Base-by-base conservation (phyloP, 2,797 vertebrate genomes). In the Oreochromis grahami region DNA sequence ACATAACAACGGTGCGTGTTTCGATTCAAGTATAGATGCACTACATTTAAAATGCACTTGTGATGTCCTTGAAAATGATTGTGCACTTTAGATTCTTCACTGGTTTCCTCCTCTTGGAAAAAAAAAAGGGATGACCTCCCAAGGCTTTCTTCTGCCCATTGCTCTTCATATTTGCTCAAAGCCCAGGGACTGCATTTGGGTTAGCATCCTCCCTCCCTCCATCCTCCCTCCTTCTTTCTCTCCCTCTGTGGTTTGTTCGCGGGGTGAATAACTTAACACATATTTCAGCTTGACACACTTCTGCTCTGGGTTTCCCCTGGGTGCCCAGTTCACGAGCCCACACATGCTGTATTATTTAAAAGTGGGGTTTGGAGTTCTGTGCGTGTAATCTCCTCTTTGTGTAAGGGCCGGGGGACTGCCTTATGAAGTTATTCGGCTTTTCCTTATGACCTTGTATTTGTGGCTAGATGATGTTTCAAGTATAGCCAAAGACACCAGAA, bases 211-310 rank as follows among this genome's bases (percentile, higher is more conserved):
- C 86, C 63, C 43, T 56, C 60, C 82, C 82, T 77, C 45, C 48
- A 19, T 70, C 79, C 50, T 34, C 19, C 76, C 70, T 53, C 19
- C 77, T 32, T 24, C 55, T 58, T 38, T 48, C 45, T n/a, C 58
- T 56, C 48, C 24, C 63, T 86, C 79, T n/a, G 43, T 86, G 83
- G 72, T 74, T 92, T 86, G 82, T 91, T 89, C 72, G 48, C 36
- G 56, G 90, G 86, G 74, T 94, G 95, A 94, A 95, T 94, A 95
- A 94, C 94, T 95, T 95, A 94, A 93, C 92, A 95, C 94, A 94
- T 94, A 95, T 96, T 95, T 95, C 92, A 89, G 92, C 88, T 85
- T 94, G 93, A 95, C 94, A 96, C 94, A 95, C 92, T 95, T 95
- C 86, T 93, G 89, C 87, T 88, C 84, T 60, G 81, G 87, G 85